Conservation (phyloP, 2,888 invertebrate genomes). For the Drosophila ustulata region DNA sequence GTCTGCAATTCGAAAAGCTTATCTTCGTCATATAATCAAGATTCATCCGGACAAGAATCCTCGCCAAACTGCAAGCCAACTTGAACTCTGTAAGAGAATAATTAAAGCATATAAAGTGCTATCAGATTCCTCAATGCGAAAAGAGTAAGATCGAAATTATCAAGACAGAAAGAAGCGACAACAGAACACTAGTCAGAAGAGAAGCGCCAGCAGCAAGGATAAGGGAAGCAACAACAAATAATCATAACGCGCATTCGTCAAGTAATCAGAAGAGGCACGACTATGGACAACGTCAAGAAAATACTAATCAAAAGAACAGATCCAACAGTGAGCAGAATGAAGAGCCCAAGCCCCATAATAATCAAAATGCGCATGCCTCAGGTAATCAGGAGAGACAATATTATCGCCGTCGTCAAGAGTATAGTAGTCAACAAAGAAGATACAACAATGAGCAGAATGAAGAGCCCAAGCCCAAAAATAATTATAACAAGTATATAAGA, state of each 20-base stretch:
- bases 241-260: not conserved
- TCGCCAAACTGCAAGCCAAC: rapidly evolving
- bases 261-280: not conserved
- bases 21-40: not conserved
- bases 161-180: not conserved
- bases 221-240: not conserved
- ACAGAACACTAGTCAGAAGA: not conserved
- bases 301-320: not conserved
- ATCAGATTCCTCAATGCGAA: not conserved
- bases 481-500: too few relatives aligned
- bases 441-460: too few relatives aligned
- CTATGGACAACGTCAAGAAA: not conserved
- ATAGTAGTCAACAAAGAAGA: too few relatives aligned
- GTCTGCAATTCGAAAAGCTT: constrained; percentile 19
- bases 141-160: not conserved
- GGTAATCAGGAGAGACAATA: not conserved
- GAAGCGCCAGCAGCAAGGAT: not conserved
- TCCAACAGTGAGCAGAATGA: not conserved
- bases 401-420: not conserved
- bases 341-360: not conserved
- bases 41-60: constrained; percentile 46
- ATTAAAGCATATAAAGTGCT: not conserved
- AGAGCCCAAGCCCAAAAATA: too few relatives aligned
- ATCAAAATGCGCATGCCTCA: not conserved
- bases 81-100: constrained; percentile 2